These are phyloP conservation scores for Lepus americanus DNA, from an alignment of 2,113 vertebrate genomes.

Conservation along the genomic window DNA sequence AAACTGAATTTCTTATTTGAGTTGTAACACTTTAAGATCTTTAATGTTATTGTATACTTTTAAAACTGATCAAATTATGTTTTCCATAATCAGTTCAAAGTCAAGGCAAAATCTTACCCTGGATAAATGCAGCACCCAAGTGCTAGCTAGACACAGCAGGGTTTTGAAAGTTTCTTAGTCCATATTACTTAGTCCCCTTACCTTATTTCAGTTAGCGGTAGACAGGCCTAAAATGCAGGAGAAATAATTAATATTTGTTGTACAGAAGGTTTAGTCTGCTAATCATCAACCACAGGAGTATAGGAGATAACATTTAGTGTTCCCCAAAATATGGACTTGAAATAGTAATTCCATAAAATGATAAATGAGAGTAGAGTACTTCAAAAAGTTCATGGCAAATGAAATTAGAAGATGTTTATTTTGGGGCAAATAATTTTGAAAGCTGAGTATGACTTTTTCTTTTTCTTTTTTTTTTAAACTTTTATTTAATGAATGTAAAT, in stretches of 20 bases:
- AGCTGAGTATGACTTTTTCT: no score
- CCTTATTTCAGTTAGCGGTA: not conserved
- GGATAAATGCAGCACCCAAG: not conserved
- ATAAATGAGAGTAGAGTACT: not conserved
- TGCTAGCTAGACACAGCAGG: constrained; percentile 18
- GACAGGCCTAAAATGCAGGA: not conserved
- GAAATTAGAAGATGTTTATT: no score
- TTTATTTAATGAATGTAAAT: no score
- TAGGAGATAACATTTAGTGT: not conserved
- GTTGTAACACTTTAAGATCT: constrained; percentile 21
- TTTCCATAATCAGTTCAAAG: not conserved
- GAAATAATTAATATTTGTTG: not conserved
- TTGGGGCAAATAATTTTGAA: no score
- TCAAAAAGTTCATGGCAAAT: no score
- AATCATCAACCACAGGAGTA: not conserved
- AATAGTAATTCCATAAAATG: not conserved
- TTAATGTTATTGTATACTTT: not conserved
- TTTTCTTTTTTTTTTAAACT: no score
- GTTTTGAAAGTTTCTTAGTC: constrained; percentile 16
- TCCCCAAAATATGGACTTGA: constrained; percentile 22
- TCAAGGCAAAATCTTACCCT: constrained; percentile 17
- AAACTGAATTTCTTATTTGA: constrained; percentile 41
- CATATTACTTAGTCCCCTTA: not conserved
- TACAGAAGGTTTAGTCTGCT: constrained; percentile 8
- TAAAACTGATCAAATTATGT: constrained; percentile 33